Evolutionary conservation across 2,888 invertebrate species (phyloP), one percentile per base, ranked within the genome.

Genomic region (Agonopterix alstromeriana): DNA sequence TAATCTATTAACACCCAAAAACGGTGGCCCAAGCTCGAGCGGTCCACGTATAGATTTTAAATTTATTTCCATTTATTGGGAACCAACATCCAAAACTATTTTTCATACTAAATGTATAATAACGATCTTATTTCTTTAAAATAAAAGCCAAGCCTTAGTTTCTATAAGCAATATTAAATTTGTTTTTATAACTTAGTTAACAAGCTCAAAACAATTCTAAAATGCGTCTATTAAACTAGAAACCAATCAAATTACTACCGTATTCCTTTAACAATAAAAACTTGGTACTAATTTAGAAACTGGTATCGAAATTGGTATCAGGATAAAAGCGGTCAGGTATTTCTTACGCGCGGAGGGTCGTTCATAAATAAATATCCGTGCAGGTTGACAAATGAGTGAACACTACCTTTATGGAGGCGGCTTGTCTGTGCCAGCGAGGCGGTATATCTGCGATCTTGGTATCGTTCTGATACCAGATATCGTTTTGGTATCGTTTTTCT

Each of bases 321-420:
- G 55, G 27, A 27, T 7, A 5, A 5, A 27, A 27, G 27, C 27
- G 27, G 54, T 57, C 71, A 77, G 76, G 78, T 79, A 81, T 81
- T 74, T 70, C 65, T 76, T 73, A 73, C 66, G 57, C 77, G 83
- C 60, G 79, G 82, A 75, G 81, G 86, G 87, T 84, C 86, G 58
- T 70, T 65, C 75, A 86, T 87, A 88, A 85, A 86, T 87, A 83
- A 86, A 80, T 82, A 84, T 81, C 80, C 73, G 78, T 73, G 64
- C 69, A 60, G 69, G 70, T 77, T 85, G 86, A 87, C 87, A 87
- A 88, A 88, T 88, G 86, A 85, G 79, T 64, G 73, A 77, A 82
- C 84, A 82, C 76, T 73, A 64, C 70, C 64, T 82, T 80, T 82
- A 81, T 79, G 70, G 76, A 63, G 67, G 78, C 81, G 81, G 83